phyloP scores from a whole-genome alignment of 2,888 invertebrate genomes.

The Palloptera scutellata region DNA sequence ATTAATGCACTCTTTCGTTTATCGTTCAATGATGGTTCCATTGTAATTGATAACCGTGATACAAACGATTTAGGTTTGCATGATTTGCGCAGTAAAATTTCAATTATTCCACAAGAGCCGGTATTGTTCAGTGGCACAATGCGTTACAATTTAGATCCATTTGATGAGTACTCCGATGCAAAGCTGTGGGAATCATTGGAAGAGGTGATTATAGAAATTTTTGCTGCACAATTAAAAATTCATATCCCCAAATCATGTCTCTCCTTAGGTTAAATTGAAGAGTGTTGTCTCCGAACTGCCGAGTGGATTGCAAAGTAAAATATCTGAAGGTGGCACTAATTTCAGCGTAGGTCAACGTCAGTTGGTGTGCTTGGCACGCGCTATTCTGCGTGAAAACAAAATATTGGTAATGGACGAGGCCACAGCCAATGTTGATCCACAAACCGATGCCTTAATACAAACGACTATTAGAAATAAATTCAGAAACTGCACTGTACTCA shows the following conservation, averaged over 20 bases:
- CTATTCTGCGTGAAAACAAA: constrained; percentile 82
- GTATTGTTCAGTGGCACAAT: constrained; percentile 87
- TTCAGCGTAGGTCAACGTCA: constrained; percentile 92
- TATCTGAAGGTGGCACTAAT: constrained; percentile 82
- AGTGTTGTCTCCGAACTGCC: constrained; percentile 72
- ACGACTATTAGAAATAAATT: constrained; percentile 81
- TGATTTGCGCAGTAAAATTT: constrained; percentile 77
- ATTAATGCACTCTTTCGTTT: constrained; percentile 80
- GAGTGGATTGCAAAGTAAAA: constrained; percentile 73
- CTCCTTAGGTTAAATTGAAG: constrained; percentile 67
- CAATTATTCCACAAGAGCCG: constrained; percentile 87
- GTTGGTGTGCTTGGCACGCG: constrained; percentile 87
- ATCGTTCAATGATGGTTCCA: constrained; percentile 78
- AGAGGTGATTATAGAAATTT: constrained; percentile 65
- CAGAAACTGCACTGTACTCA: constrained; percentile 82
- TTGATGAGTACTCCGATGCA: constrained; percentile 79
- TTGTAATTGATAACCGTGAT: constrained; percentile 82
- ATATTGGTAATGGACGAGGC: constrained; percentile 91
- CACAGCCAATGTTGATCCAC: constrained; percentile 92
- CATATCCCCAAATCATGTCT: neutral
- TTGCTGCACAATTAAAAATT: neutral
- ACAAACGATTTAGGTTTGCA: constrained; percentile 76
- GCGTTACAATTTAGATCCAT: constrained; percentile 89
- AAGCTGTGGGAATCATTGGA: constrained; percentile 85
- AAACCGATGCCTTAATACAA: constrained; percentile 85